Conservation (phyloP, 2,113 vertebrate genomes). For the Alethe castanea region DNA sequence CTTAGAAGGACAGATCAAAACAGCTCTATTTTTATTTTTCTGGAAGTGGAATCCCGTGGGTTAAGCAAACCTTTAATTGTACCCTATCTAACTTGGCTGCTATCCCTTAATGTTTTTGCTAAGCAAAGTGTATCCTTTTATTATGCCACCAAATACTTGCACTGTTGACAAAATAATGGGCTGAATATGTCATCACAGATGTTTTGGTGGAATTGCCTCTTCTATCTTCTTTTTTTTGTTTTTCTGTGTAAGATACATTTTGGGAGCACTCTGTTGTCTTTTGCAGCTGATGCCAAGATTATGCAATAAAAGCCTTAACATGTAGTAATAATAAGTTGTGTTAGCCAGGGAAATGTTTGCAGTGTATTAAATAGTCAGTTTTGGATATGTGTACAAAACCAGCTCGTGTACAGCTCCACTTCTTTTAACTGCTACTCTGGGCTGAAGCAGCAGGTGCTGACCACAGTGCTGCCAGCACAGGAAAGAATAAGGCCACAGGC, state of each 20-base stretch:
- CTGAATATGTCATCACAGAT: constrained; percentile 54
- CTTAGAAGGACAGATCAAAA: background rate
- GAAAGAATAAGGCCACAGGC: background rate
- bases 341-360: constrained; percentile 55
- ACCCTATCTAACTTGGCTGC: background rate
- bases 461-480: background rate
- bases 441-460: constrained; percentile 42
- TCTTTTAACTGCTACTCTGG: background rate
- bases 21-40: constrained; percentile 8
- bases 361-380: constrained; percentile 11
- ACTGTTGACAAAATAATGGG: constrained; percentile 58
- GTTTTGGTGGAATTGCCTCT: constrained; percentile 51
- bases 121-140: constrained; percentile 56
- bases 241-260: constrained; percentile 41
- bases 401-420: background rate
- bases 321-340: constrained; percentile 30
- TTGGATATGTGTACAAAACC: constrained; percentile 1
- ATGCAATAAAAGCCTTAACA: constrained; percentile 18
- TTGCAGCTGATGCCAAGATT: constrained; percentile 33
- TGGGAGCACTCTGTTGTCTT: constrained; percentile 24
- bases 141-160: constrained; percentile 47
- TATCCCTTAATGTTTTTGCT: constrained; percentile 34
- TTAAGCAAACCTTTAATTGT: constrained; percentile 46
- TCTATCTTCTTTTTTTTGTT: background rate
- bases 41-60: background rate